These are phyloP conservation scores for Rhinichthys osculus DNA, from an alignment of 2,797 vertebrate genomes.

Conservation along the genomic window DNA sequence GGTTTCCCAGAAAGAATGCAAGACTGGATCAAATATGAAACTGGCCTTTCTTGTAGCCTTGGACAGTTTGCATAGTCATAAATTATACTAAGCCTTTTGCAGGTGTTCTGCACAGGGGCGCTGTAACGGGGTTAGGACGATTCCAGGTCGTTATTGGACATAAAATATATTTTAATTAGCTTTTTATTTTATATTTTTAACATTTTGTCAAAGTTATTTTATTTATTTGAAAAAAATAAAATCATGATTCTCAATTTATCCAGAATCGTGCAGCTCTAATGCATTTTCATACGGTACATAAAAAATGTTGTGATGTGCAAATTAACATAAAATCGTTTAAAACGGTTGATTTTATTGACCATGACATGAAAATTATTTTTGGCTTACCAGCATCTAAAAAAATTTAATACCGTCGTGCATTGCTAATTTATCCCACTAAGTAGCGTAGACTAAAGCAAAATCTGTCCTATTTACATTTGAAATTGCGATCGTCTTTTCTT, in stretches of 20 bases:
- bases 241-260: no score
- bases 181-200: no score
- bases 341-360: not conserved
- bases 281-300: not conserved
- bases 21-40: not conserved
- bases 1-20: not conserved
- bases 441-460: not conserved
- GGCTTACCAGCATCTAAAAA: not conserved
- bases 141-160: not conserved
- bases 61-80: not conserved
- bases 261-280: no score
- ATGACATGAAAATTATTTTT: no score
- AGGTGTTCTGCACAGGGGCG: not conserved
- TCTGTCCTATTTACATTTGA: no score
- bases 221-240: no score
- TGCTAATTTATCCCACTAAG: not conserved
- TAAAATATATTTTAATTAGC: no score
- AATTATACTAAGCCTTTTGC: not conserved
- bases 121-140: not conserved
- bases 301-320: not conserved
- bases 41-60: not conserved
- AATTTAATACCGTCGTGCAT: not conserved
- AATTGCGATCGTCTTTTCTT: not conserved
- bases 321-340: not conserved
- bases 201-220: no score